These are phyloP conservation scores for Ptilorrhoa leucosticta DNA, from an alignment of 2,113 vertebrate genomes.

Conservation along the genomic window DNA sequence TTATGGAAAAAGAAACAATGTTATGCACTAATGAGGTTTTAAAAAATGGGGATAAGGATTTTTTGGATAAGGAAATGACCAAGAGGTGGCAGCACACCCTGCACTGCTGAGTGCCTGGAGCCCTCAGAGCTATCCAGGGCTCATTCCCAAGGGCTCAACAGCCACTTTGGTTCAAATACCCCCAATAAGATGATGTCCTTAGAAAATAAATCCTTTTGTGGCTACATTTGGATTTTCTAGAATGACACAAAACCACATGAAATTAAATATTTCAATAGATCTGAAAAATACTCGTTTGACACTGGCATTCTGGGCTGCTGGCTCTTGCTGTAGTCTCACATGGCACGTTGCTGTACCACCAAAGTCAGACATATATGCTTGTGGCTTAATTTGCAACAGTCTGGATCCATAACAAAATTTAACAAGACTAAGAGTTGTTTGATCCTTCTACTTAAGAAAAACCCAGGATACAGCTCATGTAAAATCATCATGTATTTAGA, in stretches of 20 bases:
- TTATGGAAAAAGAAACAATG: conserved; percentile 24
- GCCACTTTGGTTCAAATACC: neutral
- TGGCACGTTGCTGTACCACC: neutral
- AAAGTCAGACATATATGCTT: neutral
- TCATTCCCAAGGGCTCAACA: neutral
- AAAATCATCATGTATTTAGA: neutral
- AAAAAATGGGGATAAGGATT: neutral
- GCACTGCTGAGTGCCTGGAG: neutral
- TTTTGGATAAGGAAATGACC: conserved; percentile 36
- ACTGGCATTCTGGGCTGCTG: neutral
- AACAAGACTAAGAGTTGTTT: neutral
- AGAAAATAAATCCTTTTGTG: neutral
- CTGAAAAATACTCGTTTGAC: neutral
- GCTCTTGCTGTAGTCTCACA: neutral
- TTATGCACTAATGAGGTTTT: neutral
- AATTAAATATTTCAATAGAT: neutral
- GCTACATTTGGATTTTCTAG: neutral
- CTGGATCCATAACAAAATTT: neutral
- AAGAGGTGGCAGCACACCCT: conserved; percentile 70
- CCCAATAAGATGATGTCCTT: neutral
- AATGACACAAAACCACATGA: neutral
- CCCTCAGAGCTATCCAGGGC: neutral
- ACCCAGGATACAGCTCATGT: neutral
- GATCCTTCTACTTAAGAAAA: neutral
- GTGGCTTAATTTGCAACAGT: neutral